Percentiles rank a stretch among this genome's conserved stretches.
Conservation (phyloP, 2,797 vertebrate species). For the Sebastes flavidus region DNA sequence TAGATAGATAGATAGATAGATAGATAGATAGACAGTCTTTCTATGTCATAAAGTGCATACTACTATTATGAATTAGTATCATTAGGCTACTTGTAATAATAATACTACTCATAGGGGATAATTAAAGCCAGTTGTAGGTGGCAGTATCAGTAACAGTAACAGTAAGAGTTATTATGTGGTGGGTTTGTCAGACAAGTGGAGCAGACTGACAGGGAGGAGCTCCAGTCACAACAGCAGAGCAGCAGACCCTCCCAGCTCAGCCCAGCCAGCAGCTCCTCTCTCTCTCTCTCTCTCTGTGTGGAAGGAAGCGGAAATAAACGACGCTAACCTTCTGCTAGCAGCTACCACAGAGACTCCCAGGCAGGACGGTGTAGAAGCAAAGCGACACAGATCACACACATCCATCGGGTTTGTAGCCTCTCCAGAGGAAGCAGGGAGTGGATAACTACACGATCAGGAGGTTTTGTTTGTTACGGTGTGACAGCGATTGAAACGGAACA, state of each 20-base stretch:
- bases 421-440: slow-evolving; percentile 58
- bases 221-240: slow-evolving; percentile 29
- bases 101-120: neutral
- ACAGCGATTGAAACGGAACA: slow-evolving; percentile 40
- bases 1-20: neutral
- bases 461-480: slow-evolving; percentile 27
- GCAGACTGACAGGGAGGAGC: slow-evolving; percentile 58
- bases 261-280: too few relatives aligned
- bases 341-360: slow-evolving; percentile 51
- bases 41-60: neutral
- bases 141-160: neutral
- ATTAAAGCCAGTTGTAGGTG: neutral
- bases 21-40: neutral
- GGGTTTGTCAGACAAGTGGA: neutral
- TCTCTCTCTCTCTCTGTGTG: neutral
- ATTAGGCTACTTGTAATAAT: neutral
- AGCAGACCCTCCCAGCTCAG: slow-evolving; percentile 35
- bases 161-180: neutral
- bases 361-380: slow-evolving; percentile 41
- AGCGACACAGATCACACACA: slow-evolving; percentile 47
- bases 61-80: neutral
- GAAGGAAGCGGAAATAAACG: slow-evolving; percentile 83
- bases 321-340: slow-evolving; percentile 63
- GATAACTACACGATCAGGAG: slow-evolving; percentile 23
- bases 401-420: slow-evolving; percentile 42